Evolutionary conservation across 2,113 vertebrate genomes (phyloP), one percentile per base, ranked within the genome.

Genomic region (Neopipo cinnamomea): DNA sequence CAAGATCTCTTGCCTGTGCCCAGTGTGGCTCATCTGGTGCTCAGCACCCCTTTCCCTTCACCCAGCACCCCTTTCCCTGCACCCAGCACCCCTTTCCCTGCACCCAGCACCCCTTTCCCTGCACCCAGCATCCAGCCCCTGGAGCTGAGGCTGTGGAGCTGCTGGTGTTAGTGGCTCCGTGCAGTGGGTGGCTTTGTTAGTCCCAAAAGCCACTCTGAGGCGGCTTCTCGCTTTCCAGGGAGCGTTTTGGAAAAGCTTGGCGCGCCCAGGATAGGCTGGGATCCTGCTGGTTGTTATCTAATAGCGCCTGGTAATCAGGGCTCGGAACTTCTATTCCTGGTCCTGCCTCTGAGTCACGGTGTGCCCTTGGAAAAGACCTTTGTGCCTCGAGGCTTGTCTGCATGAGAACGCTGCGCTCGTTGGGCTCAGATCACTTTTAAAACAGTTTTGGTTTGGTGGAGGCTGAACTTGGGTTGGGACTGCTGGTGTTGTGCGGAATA

Each of bases 331-430:
- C 81, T 66, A 42, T 35, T 87, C 67, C 67, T 18, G 88, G 33
- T 35, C 42, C 30, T 76, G 81, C 63, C 67, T 91, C 87, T 66
- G 95, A 93, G 91, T 89, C 92, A 91, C 9, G 4, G 73, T 15
- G 63, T 46, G 91, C 93, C 96, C 85, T 95, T 95, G 96, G 85
- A 90, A 83, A 68, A 91, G 93, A 83, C 91, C 93, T 96, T 72
- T 83, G 93, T 91, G 91, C 91, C 96, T 92, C 11, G 30, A 46
- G 94, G 79, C 66, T 85, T 7, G 22, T 8, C 65, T 41, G 91
- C 35, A 3, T 66, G 74, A 33, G 39, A 49, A 16, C 33, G 3
- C 78, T 9, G 77, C 18, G 1, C 42, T 63, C 3, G 1, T 82
- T 63, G 17, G 68, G 8, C 59, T 89, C 49, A 50, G 49, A 55